A percentile compares a stretch with the other conserved stretches of the same genome.
Evolutionary conservation across 2,888 invertebrate species (phyloP).

Genomic region (Xestobium rufovillosum): DNA sequence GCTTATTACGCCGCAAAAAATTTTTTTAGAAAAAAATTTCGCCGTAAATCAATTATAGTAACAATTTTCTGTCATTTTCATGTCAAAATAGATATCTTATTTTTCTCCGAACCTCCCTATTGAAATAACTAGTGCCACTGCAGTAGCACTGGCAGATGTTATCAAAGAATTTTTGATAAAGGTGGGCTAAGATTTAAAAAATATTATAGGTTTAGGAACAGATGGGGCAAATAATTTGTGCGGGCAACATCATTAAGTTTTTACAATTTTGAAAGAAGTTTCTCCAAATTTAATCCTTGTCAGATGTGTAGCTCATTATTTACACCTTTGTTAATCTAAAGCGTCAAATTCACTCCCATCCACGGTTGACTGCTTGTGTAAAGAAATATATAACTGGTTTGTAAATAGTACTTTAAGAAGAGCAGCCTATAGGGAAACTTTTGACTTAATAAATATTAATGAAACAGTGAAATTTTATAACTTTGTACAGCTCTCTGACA

Average conservation of each 20-base stretch:
- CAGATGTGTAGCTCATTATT: conserved; percentile 22
- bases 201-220: conserved; percentile 25
- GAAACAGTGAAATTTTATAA: conserved; percentile 15
- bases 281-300: conserved; percentile 21
- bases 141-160: neutral
- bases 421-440: conserved; percentile 19
- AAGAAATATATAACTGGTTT: conserved; percentile 24
- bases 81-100: too few species aligned
- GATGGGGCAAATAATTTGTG: conserved; percentile 25
- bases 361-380: conserved; percentile 21
- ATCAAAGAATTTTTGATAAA: conserved; percentile 11
- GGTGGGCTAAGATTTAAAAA: conserved; percentile 13
- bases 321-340: conserved; percentile 17
- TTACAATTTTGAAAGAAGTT: conserved; percentile 19
- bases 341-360: conserved; percentile 22
- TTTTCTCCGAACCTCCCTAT: too few species aligned
- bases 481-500: conserved; percentile 20
- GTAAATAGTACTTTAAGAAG: conserved; percentile 17
- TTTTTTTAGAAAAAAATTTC: too few species aligned
- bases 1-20: too few species aligned
- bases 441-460: conserved; percentile 16
- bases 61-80: too few species aligned
- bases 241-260: conserved; percentile 25
- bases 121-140: neutral
- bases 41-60: too few species aligned